phyloP scores from a whole-genome alignment of 2,888 invertebrate genomes.

The Chrysina gloriosa region DNA sequence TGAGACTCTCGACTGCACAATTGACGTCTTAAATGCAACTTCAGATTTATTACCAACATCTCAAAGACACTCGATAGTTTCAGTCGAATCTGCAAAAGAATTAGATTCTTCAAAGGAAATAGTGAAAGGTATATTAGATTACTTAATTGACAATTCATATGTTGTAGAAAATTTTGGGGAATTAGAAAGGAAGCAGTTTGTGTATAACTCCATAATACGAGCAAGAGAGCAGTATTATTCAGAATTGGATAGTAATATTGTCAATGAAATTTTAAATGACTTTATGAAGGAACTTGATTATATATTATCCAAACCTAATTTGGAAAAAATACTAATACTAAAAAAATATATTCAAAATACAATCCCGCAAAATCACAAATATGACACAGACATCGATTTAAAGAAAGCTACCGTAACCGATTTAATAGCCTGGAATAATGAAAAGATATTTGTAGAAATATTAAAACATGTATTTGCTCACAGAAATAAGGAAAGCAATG shows the following conservation, averaged over 20 bases:
- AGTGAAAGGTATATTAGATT: slow-evolving; percentile 24
- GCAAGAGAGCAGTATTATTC: slow-evolving; percentile 6
- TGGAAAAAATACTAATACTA: slow-evolving; percentile 33
- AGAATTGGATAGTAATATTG: background rate
- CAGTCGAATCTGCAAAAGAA: background rate
- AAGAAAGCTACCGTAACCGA: slow-evolving; percentile 55
- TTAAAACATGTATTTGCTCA: slow-evolving; percentile 68
- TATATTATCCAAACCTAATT: slow-evolving; percentile 14
- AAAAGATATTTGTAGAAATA: slow-evolving; percentile 62
- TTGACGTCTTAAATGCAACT: slow-evolving; percentile 52
- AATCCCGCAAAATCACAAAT: slow-evolving; percentile 7
- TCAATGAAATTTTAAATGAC: slow-evolving; percentile 15
- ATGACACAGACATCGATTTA: slow-evolving; percentile 26
- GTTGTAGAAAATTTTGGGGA: slow-evolving; percentile 17
- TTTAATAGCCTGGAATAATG: slow-evolving; percentile 69
- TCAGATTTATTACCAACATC: background rate
- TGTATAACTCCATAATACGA: slow-evolving; percentile 7
- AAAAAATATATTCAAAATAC: slow-evolving; percentile 11
- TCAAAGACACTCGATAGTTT: background rate
- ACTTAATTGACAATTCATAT: slow-evolving; percentile 35
- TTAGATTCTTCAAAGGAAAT: background rate
- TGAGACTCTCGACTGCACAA: slow-evolving; percentile 52
- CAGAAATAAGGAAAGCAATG: slow-evolving; percentile 59
- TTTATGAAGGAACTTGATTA: slow-evolving; percentile 29
- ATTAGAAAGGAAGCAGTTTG: background rate